These are phyloP conservation scores for Polyommatus iphigenia DNA, from an alignment of 2,888 invertebrate genomes.

Conservation along the genomic window DNA sequence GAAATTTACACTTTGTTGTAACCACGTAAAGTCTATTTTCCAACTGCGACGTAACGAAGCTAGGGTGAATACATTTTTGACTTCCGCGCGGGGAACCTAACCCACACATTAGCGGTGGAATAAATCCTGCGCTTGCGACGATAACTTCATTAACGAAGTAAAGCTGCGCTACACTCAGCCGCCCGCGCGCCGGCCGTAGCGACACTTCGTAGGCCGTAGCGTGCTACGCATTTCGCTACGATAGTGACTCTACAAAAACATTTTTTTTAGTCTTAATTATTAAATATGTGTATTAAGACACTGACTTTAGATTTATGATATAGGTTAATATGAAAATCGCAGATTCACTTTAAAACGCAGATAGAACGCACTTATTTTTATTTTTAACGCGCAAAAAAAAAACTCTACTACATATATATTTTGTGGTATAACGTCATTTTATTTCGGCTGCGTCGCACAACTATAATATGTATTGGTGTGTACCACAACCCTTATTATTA, in stretches of 20 bases:
- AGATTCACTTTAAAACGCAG: no score
- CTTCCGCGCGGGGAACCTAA: constrained; percentile 65
- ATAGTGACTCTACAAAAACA: not conserved
- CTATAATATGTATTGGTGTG: not conserved
- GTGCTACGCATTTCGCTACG: not conserved
- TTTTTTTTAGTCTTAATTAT: not conserved
- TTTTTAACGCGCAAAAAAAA: no score
- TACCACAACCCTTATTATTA: constrained; percentile 16
- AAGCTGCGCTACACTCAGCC: constrained; percentile 37
- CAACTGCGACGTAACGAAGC: not conserved
- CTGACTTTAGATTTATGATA: no score
- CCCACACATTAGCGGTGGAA: constrained; percentile 70
- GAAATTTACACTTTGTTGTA: constrained; percentile 38
- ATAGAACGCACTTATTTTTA: no score
- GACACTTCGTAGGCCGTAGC: not conserved
- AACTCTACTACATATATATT: no score
- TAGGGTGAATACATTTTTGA: constrained; percentile 53
- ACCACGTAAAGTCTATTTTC: constrained; percentile 30
- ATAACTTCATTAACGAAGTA: constrained; percentile 56
- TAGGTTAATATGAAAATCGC: no score
- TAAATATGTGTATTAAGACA: no score
- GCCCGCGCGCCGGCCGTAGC: not conserved
- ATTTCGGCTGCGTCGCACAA: not conserved
- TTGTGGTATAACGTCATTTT: not conserved
- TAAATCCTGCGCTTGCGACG: constrained; percentile 55